These are phyloP conservation scores for Heliothis virescens DNA, from an alignment of 1,140 invertebrate species.

Conservation along the genomic window DNA sequence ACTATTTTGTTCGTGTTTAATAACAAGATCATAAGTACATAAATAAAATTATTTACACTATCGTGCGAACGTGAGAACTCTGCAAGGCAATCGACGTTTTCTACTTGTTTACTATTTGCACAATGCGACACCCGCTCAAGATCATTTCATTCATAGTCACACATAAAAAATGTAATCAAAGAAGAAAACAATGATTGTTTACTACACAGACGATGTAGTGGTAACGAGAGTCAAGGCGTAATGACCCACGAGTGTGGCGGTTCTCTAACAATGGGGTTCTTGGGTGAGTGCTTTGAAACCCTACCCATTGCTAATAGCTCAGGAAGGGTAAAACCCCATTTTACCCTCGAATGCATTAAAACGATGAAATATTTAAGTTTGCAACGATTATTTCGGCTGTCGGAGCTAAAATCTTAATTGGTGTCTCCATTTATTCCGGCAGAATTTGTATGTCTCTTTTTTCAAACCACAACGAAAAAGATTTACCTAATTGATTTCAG, in stretches of 20 bases:
- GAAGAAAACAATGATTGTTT: slow-evolving; percentile 30
- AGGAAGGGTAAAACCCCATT: slow-evolving; percentile 31
- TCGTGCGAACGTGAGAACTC: slow-evolving; percentile 8
- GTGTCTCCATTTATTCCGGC: not conserved
- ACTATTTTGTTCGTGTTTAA: slow-evolving; percentile 4
- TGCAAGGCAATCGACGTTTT: slow-evolving; percentile 14
- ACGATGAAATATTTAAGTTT: slow-evolving; percentile 19
- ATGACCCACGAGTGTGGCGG: slow-evolving; percentile 22
- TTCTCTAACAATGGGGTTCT: slow-evolving; percentile 33
- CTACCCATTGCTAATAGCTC: slow-evolving; percentile 33
- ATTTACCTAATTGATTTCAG: not conserved
- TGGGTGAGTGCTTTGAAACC: slow-evolving; percentile 27
- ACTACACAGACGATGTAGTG: not conserved
- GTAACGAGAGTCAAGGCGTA: slow-evolving; percentile 13
- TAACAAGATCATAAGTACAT: not conserved
- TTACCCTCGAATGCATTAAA: slow-evolving; percentile 10
- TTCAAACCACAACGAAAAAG: not conserved
- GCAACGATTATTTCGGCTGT: slow-evolving; percentile 24
- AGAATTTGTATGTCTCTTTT: not conserved
- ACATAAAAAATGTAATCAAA: slow-evolving; percentile 27
- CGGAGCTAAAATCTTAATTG: slow-evolving; percentile 7
- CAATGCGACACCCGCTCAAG: not conserved
- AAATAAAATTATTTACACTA: not conserved
- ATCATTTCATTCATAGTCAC: slow-evolving; percentile 19
- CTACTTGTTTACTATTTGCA: not conserved